Base-by-base conservation (phyloP, 2,888 invertebrate species). In the Tenthredo amoena region DNA sequence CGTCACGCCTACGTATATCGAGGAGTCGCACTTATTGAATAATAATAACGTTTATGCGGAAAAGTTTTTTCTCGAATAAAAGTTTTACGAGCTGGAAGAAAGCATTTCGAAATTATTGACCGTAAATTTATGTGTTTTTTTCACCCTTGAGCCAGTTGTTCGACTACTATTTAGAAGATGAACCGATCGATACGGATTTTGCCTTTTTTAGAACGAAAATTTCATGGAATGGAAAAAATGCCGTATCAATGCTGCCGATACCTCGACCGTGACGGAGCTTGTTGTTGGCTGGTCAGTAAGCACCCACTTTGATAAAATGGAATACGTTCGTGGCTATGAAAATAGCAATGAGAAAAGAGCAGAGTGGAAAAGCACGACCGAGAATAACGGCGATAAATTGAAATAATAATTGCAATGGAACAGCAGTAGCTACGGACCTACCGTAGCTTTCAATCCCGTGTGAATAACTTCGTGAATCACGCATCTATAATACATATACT, bases 41-140 rank as follows among this genome's bases (percentile, higher is more conserved):
- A 82, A 86, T 55, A 47, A 93, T 85, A 84, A 86, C 40, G 47
- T 84, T 74, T 74, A 74, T 21, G 21, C 5, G 72, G 21, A 21
- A 74, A 74, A 43, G 40, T 68, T 68, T 68, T 62, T 31, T 26
- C 10, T 43, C 34, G n/a, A 31, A 74, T 26, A 21, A 74, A 74
- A 74, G 72, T 74, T 74, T 74, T 26, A 74, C 72, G 72, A 74
- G 21, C 72, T 43, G 40, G 31, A 72, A 71, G 31, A 81, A 84
- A 71, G 72, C 58, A 21, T 21, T 68, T 58, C 31, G 31, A 62
- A 83, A 81, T 34, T 68, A 68, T 68, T 68, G 68, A 68, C 34
- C 34, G 68, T 68, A 12, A 68, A 68, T 34, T 68, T 68, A 7
- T 31, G 9, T 34, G 0, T 34, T 68, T 62, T 62, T 21, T 55